A percentile compares a stretch with the other conserved stretches of the same genome.
Evolutionary conservation across 2,113 vertebrate genomes (phyloP).

Genomic region (Polyodon spathula): DNA sequence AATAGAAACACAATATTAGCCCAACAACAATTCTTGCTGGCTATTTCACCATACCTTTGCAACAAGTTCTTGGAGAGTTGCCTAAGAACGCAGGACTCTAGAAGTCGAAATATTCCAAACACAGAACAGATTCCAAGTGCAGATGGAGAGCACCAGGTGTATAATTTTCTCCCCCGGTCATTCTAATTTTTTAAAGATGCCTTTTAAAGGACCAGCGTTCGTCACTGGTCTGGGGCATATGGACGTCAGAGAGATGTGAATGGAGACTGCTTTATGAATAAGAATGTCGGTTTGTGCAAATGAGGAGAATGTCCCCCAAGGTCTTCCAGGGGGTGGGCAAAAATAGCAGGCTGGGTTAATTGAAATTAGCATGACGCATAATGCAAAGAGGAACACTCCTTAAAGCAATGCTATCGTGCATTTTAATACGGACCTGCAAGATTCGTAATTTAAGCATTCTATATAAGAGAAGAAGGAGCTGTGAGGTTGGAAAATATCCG

Average conservation of each 20-base stretch:
- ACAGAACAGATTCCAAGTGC: neutral
- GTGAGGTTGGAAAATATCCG: too few species aligned
- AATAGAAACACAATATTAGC: too few species aligned
- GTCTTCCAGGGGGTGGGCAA: slow-evolving; percentile 47
- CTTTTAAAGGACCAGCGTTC: slow-evolving; percentile 69
- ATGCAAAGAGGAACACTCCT: neutral
- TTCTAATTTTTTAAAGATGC: slow-evolving; percentile 29
- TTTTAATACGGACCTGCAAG: too few species aligned
- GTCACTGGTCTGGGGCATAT: slow-evolving; percentile 57
- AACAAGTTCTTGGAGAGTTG: slow-evolving; percentile 11
- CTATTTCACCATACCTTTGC: slow-evolving; percentile 17
- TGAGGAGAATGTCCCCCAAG: slow-evolving; percentile 37
- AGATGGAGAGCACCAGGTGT: neutral
- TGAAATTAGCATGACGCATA: slow-evolving; percentile 48
- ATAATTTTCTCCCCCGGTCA: slow-evolving; percentile 24
- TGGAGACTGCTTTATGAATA: slow-evolving; percentile 47
- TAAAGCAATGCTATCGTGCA: too few species aligned
- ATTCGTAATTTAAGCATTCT: too few species aligned
- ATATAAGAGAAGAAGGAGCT: too few species aligned
- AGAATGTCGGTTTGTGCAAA: slow-evolving; percentile 48
- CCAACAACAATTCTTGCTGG: neutral
- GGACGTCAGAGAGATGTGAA: slow-evolving; percentile 55
- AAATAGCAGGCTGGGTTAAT: slow-evolving; percentile 47
- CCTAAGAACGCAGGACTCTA: neutral
- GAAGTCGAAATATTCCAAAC: slow-evolving; percentile 2